A percentile compares a stretch with the other conserved stretches of the same genome.
Evolutionary conservation across 2,113 vertebrate species (phyloP).

Genomic region (Hydrolagus affinis): DNA sequence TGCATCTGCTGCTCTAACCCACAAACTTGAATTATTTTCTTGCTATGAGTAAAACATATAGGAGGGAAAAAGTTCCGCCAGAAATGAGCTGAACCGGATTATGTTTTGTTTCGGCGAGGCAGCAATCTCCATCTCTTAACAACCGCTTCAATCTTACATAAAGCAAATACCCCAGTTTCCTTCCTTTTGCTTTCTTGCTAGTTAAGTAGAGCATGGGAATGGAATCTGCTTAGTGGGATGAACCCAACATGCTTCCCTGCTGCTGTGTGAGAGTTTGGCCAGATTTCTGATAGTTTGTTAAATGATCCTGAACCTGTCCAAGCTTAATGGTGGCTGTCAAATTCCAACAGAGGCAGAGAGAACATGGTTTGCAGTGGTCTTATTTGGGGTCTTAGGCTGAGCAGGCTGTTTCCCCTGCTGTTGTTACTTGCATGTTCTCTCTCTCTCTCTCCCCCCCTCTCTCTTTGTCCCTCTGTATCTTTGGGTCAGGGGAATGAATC

Average conservation of each 20-base stretch:
- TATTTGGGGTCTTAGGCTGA: slow-evolving; percentile 26
- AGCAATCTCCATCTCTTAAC: slow-evolving; percentile 42
- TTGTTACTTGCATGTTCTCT: slow-evolving; percentile 44
- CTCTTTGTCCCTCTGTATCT: slow-evolving; percentile 53
- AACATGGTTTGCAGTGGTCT: neutral
- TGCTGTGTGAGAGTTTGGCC: slow-evolving; percentile 22
- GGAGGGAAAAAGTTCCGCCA: neutral
- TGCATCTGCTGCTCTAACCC: slow-evolving; percentile 39
- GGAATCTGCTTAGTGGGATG: slow-evolving; percentile 43
- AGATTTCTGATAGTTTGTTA: slow-evolving; percentile 39
- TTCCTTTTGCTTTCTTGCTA: slow-evolving; percentile 51
- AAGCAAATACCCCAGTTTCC: slow-evolving; percentile 46
- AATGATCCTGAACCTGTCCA: slow-evolving; percentile 39
- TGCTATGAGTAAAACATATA: neutral
- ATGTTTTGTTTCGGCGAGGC: neutral
- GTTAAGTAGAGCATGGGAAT: slow-evolving; percentile 65
- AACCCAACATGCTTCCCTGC: slow-evolving; percentile 32
- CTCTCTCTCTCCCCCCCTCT: slow-evolving; percentile 30
- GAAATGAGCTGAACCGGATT: neutral
- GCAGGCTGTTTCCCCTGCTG: slow-evolving; percentile 50
- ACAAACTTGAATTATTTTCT: neutral
- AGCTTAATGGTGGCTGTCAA: slow-evolving; percentile 36
- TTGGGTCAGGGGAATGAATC: slow-evolving; percentile 51
- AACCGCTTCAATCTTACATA: slow-evolving; percentile 17
- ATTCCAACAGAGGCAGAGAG: slow-evolving; percentile 30